A percentile compares a stretch with the other conserved stretches of the same genome.
Evolutionary conservation across 2,888 invertebrate species (phyloP).

Genomic region (Bhutanitis thaidina): DNA sequence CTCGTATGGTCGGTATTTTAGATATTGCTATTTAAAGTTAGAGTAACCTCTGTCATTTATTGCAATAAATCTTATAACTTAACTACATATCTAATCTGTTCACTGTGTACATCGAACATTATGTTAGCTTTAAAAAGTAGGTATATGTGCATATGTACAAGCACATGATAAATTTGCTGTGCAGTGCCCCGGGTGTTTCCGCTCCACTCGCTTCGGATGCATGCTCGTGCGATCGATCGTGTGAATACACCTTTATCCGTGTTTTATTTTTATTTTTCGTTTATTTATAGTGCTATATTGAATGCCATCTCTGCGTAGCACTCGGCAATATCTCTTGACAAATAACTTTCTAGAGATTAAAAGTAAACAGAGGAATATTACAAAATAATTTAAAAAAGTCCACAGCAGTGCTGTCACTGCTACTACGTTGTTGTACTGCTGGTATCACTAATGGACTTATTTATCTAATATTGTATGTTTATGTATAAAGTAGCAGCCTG

Average conservation of each 20-base stretch:
- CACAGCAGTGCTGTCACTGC: background rate
- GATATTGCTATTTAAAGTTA: too few species aligned
- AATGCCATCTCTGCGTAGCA: conserved; percentile 12
- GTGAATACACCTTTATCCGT: conserved; percentile 61
- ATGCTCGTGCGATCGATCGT: conserved; percentile 63
- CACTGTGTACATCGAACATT: conserved; percentile 23
- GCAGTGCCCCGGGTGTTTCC: conserved; percentile 64
- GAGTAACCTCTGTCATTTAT: too few species aligned
- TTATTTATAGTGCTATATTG: conserved; percentile 35
- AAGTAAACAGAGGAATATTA: conserved; percentile 37
- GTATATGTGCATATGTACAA: conserved; percentile 35
- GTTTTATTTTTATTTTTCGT: conserved; percentile 49
- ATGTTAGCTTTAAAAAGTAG: conserved; percentile 43
- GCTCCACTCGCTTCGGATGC: conserved; percentile 66
- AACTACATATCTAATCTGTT: too few species aligned
- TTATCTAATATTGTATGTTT: too few species aligned
- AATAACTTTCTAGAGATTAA: background rate
- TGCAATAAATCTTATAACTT: too few species aligned
- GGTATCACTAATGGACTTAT: too few species aligned
- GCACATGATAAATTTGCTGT: conserved; percentile 66
- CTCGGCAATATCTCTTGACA: background rate
- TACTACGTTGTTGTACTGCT: background rate
- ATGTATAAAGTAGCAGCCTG: too few species aligned
- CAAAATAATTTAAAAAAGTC: background rate
- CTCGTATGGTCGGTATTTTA: too few species aligned